These are phyloP conservation scores for Atrichornis clamosus DNA, from an alignment of 2,113 vertebrate genomes.

Conservation along the genomic window DNA sequence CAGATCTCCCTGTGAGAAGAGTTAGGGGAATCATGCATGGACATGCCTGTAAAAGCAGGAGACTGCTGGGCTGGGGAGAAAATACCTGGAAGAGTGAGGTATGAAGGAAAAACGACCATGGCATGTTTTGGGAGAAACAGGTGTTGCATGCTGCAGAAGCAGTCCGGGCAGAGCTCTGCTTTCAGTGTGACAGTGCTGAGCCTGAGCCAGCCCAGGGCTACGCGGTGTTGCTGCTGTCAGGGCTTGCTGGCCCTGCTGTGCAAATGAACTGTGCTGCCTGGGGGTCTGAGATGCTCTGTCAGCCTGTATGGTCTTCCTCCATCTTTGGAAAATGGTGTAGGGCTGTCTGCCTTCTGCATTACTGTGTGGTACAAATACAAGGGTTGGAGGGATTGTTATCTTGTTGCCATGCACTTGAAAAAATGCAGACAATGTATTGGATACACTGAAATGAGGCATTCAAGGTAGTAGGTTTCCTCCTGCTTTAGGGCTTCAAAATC, in stretches of 20 bases:
- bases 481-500: background rate
- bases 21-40: background rate
- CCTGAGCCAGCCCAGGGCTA: background rate
- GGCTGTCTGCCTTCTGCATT: background rate
- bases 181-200: fast-evolving
- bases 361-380: fast-evolving
- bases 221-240: background rate
- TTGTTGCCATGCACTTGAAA: background rate
- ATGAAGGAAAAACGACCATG: fast-evolving
- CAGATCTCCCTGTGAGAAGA: background rate
- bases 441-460: background rate
- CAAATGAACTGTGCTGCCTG: background rate
- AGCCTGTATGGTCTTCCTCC: background rate
- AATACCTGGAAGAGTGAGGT: background rate
- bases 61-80: background rate
- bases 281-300: background rate
- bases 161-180: background rate
- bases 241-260: fast-evolving
- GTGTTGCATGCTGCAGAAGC: background rate
- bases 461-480: background rate
- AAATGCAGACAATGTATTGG: background rate
- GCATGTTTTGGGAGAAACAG: background rate
- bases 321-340: background rate
- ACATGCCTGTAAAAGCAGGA: background rate
- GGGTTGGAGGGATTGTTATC: background rate